Evolutionary conservation across 2,888 invertebrate genomes (phyloP), one percentile per base, ranked within the genome.

Genomic region (Drosophila stalkeri): DNA sequence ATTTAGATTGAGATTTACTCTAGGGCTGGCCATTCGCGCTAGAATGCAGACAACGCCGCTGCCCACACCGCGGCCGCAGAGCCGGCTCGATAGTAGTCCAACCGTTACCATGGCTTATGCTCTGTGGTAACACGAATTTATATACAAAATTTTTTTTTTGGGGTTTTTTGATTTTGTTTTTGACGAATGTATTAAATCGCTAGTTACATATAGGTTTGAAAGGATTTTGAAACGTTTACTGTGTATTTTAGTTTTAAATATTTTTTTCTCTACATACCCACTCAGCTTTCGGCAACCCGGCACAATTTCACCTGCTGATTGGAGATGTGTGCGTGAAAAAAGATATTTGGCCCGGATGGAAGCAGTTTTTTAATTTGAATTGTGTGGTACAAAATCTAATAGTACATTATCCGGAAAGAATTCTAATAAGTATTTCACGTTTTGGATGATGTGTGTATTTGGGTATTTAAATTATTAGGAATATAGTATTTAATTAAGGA

Each of bases 231-330:
- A 57, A 47, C 27, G 63, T 63, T 37, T 64, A 16, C 46, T 59
- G 16, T 59, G 35, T 72, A 46, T 41, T 55, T 67, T 12, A 51
- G 4, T 43, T 7, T 57, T 44, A 27, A 27, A 46, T 33, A 20
- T 72, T 51, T 23, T 23, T 41, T 31, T 46, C 27, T 65, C 27
- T 8, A 59, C 66, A 71, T 75, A 71, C 46, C 62, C 66, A 80
- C 71, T 80, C 47, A 66, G 70, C 64, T 71, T 71, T 63, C 39
- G 66, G 46, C 51, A 68, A 57, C 52, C 80, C 77, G 80, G 81
- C 81, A 76, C 64, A 80, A 80, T 76, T 78, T 65, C 55, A 76
- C 68, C 68, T 65, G 72, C 67, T 80, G 67, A 64, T 80, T 76
- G 33, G 81, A 39, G 72, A 68, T 75, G 81, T 27, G 62, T 16